Evolutionary conservation across 2,797 vertebrate genomes (phyloP), one percentile per base, ranked within the genome.

Genomic region (Silurus aristotelis): DNA sequence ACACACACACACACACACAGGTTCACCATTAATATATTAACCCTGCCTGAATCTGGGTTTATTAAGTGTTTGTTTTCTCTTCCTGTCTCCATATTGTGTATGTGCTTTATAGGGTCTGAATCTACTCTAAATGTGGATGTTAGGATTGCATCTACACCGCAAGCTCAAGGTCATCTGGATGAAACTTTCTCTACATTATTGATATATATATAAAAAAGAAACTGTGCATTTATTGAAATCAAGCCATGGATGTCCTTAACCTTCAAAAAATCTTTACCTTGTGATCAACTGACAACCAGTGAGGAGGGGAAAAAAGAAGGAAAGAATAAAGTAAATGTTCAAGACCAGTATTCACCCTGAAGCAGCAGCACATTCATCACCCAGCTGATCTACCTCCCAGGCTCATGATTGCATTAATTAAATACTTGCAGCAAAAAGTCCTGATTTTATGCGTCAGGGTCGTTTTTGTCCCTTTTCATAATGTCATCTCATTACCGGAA

Each of bases 401-500:
- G 43, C 68, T 68, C 72, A 81, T 87, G 89, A 90, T 89, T 88
- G 85, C 85, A 87, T 90, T 89, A 89, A 90, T 90, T 88, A 90
- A 90, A 90, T 86, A 85, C 81, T 87, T 38, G 7, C 68, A 27
- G 75, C 46, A 87, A 86, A 88, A 85, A 84, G 84, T n/a, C 82
- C 80, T 89, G 83, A 88, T 89, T 87, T 86, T 83, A 83, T 85
- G 73, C 80, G 83, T 80, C 83, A 77, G 84, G 86, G 89, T 89
- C 83, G 71, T 86, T 90, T 89, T 87, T 90, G 86, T 89, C 86
- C 87, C 84, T 82, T 90, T 88, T 86, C 85, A 88, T 88, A 90
- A 90, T 90, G 88, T 87, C 88, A 90, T 86, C 87, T 90, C 86
- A 89, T 90, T 89, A 90, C 86, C 85, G 78, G 79, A 89, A 88